phyloP scores from a whole-genome alignment of 1,140 invertebrate genomes.

The Saxidomus purpurata region DNA sequence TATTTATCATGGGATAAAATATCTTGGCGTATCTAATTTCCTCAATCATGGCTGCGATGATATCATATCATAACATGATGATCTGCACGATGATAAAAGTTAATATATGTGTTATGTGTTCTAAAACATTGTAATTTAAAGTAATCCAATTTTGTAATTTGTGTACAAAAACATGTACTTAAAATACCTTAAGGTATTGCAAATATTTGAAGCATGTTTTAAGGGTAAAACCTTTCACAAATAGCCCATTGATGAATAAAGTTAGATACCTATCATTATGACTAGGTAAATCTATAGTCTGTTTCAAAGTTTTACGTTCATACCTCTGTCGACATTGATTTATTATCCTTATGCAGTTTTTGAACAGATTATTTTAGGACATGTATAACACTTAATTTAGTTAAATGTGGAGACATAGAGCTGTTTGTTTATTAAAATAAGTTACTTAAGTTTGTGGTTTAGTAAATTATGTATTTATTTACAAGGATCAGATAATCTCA shows the following conservation, averaged over 20 bases:
- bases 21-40: too few species aligned
- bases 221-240: background rate
- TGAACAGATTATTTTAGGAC: background rate
- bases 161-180: background rate
- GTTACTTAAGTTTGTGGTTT: too few species aligned
- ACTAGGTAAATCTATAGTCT: slow-evolving; percentile 35
- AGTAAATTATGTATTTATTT: too few species aligned
- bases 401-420: too few species aligned
- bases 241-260: slow-evolving; percentile 23
- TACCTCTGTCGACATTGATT: background rate
- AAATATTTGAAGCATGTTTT: slow-evolving; percentile 39
- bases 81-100: too few species aligned
- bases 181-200: background rate
- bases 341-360: background rate
- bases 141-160: background rate
- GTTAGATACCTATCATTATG: slow-evolving; percentile 1
- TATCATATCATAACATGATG: too few species aligned
- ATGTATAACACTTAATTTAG: too few species aligned
- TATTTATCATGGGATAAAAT: too few species aligned
- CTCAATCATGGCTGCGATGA: too few species aligned
- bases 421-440: too few species aligned
- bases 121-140: too few species aligned
- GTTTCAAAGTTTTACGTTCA: slow-evolving; percentile 15
- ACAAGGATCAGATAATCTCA: slow-evolving; percentile 49
- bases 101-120: too few species aligned